Conservation (phyloP, 1,140 invertebrate genomes). For the Latrodectus geometricus region DNA sequence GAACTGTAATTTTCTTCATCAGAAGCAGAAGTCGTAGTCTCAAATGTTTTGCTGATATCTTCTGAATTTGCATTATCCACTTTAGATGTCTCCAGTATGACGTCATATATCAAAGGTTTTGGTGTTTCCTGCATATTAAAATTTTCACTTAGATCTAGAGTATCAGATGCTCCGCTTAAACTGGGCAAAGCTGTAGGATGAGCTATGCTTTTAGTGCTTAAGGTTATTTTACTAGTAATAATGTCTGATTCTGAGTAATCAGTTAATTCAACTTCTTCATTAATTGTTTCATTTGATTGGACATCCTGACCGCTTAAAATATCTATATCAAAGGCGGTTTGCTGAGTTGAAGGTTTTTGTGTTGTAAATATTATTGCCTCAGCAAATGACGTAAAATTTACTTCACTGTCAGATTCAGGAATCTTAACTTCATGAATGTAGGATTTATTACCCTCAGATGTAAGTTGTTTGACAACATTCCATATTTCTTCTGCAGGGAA, state of each 20-base stretch:
- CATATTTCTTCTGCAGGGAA: neutral
- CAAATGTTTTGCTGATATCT: too few species aligned
- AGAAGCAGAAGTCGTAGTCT: too few species aligned
- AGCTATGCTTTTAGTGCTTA: neutral
- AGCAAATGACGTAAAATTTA: too few species aligned
- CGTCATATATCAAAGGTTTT: neutral
- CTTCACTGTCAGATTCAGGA: too few species aligned
- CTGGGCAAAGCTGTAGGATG: neutral
- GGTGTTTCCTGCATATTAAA: too few species aligned
- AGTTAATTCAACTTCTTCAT: neutral
- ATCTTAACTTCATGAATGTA: neutral
- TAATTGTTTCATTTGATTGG: neutral
- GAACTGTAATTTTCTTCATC: too few species aligned
- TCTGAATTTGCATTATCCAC: too few species aligned
- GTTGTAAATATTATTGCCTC: too few species aligned
- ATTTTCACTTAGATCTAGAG: too few species aligned
- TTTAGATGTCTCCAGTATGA: neutral
- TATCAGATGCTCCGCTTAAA: neutral
- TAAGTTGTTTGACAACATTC: neutral
- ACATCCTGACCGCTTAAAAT: neutral
- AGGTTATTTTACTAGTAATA: too few species aligned
- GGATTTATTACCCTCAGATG: neutral
- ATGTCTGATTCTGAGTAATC: too few species aligned
- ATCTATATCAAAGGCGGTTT: neutral
- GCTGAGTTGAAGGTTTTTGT: too few species aligned